Conservation (phyloP, 2,888 invertebrate species). For the Apotomis capreana region DNA sequence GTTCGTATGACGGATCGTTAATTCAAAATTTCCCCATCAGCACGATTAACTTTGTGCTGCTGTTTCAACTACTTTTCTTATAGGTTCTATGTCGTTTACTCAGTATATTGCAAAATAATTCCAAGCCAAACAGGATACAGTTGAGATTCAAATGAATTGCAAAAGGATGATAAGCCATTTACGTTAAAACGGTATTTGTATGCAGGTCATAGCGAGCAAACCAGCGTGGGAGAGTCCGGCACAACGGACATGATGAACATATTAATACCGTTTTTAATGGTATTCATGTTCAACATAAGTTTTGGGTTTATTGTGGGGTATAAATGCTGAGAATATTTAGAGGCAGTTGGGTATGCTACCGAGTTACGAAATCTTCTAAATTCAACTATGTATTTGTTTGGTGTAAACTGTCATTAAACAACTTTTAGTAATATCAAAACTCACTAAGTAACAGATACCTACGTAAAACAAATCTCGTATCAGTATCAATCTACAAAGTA, state of each 20-base stretch:
- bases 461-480: no score
- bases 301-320: constrained; percentile 16
- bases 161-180: neutral
- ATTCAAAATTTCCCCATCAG: neutral
- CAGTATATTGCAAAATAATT: neutral
- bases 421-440: no score
- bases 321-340: constrained; percentile 13
- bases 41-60: neutral
- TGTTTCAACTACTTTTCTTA: neutral
- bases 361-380: neutral
- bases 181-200: constrained; percentile 7
- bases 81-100: neutral
- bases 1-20: neutral
- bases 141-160: neutral
- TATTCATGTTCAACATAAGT: constrained; percentile 22
- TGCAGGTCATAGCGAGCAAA: constrained; percentile 16
- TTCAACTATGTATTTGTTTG: neutral
- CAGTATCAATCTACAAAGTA: no score
- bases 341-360: neutral
- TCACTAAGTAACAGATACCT: no score
- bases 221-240: constrained; percentile 23
- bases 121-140: neutral
- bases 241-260: constrained; percentile 3
- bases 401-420: no score
- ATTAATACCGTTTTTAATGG: constrained; percentile 24